Percentiles rank a stretch among this genome's conserved stretches.
These are phyloP conservation scores for Vidua chalybeata DNA, from an alignment of 2,113 vertebrate genomes.

Conservation along the genomic window DNA sequence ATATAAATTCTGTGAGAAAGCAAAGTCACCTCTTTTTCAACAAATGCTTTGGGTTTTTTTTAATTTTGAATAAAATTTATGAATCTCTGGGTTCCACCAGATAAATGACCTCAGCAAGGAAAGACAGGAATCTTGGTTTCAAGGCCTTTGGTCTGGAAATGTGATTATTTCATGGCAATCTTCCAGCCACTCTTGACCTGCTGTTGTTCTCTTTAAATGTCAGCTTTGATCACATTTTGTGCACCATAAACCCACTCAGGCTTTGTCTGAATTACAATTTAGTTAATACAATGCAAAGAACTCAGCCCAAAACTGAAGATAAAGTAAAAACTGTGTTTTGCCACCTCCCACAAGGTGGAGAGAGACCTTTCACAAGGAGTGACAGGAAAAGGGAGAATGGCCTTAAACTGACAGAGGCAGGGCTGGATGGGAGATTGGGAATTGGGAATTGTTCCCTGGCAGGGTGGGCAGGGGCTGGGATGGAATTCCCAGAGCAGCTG, in stretches of 20 bases:
- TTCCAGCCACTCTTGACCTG: neutral
- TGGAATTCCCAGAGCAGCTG: neutral
- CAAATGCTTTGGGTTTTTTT: rapidly evolving
- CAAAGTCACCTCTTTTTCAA: neutral
- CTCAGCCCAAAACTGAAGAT: neutral
- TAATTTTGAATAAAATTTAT: neutral
- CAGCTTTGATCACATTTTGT: neutral
- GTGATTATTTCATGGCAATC: neutral
- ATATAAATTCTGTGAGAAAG: neutral
- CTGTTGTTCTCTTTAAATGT: neutral
- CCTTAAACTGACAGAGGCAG: neutral
- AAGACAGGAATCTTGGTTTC: neutral
- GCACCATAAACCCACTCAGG: neutral
- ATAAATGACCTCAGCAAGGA: neutral
- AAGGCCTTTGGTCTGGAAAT: neutral
- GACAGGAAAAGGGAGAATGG: neutral
- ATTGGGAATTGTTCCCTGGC: neutral
- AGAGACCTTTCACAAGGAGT: neutral
- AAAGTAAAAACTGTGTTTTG: neutral
- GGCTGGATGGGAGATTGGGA: rapidly evolving
- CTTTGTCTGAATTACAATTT: neutral
- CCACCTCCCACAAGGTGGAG: neutral
- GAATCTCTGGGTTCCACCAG: neutral
- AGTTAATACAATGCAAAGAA: neutral
- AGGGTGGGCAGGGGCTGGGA: neutral